Conservation (phyloP, 2,797 vertebrate genomes). For the Melanogrammus aeglefinus region DNA sequence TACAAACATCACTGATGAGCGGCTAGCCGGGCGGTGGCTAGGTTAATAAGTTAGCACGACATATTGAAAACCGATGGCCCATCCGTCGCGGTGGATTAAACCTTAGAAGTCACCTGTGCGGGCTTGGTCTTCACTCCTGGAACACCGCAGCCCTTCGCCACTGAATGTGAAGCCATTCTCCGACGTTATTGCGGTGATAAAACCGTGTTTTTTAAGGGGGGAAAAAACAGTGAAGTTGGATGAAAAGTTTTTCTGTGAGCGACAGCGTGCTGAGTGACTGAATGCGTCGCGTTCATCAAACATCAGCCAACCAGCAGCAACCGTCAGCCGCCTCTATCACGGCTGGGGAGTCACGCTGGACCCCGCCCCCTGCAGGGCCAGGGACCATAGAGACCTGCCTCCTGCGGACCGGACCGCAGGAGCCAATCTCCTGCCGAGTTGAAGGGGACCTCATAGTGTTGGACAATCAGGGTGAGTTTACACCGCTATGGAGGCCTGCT, state of each 20-base stretch:
- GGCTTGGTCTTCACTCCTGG: background rate
- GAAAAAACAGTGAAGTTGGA: background rate
- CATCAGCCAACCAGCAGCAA: background rate
- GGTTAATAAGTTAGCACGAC: background rate
- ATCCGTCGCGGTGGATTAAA: background rate
- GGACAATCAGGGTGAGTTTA: background rate
- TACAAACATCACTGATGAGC: background rate
- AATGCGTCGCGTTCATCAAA: background rate
- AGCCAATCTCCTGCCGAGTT: background rate
- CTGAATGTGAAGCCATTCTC: background rate
- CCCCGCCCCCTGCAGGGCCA: too few species aligned
- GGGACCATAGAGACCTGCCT: background rate
- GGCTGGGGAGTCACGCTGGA: background rate
- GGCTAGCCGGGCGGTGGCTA: background rate
- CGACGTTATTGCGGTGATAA: background rate
- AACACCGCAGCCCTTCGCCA: background rate
- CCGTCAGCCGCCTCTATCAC: background rate
- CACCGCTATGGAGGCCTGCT: background rate
- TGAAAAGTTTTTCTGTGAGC: background rate
- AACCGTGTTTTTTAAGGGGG: background rate
- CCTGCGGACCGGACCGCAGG: background rate
- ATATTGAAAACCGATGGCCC: background rate
- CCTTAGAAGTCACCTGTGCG: background rate
- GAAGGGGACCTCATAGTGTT: background rate
- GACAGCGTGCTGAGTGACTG: too few species aligned